These are phyloP conservation scores for Nephrocerus scutellatus DNA, from an alignment of 2,888 invertebrate species.

Conservation along the genomic window DNA sequence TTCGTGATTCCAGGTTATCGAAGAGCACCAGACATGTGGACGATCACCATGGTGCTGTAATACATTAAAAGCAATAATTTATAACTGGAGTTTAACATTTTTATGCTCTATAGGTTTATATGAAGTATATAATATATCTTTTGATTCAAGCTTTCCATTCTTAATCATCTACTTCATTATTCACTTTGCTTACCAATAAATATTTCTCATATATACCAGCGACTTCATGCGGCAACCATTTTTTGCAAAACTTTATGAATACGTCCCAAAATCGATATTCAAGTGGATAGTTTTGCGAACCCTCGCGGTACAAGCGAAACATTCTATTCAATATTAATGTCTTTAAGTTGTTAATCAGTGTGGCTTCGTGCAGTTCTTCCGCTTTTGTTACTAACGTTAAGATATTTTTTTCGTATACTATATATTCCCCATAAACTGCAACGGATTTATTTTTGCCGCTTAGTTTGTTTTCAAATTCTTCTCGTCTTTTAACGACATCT, in stretches of 20 bases:
- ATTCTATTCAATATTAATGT: slow-evolving; percentile 62
- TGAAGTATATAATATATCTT: too few relatives aligned
- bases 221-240: slow-evolving; percentile 53
- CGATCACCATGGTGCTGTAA: slow-evolving; percentile 64
- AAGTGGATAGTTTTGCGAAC: slow-evolving; percentile 60
- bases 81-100: too few relatives aligned
- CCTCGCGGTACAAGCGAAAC: slow-evolving; percentile 65
- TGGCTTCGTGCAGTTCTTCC: slow-evolving; percentile 57
- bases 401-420: slow-evolving; percentile 39
- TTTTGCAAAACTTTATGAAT: slow-evolving; percentile 71
- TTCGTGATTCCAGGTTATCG: slow-evolving; percentile 51
- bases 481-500: too few relatives aligned
- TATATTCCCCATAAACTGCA: slow-evolving; percentile 42
- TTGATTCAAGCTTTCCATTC: too few relatives aligned
- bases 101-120: too few relatives aligned
- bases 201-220: slow-evolving; percentile 56
- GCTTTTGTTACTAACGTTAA: slow-evolving; percentile 32
- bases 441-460: too few relatives aligned
- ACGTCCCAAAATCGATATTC: slow-evolving; percentile 70
- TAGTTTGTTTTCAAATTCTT: too few relatives aligned
- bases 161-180: too few relatives aligned
- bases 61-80: too few relatives aligned
- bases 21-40: slow-evolving; percentile 69
- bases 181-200: slow-evolving; percentile 51
- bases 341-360: slow-evolving; percentile 60